Base-by-base conservation (phyloP, 1,140 invertebrate species). In the Ceratina australensis region DNA sequence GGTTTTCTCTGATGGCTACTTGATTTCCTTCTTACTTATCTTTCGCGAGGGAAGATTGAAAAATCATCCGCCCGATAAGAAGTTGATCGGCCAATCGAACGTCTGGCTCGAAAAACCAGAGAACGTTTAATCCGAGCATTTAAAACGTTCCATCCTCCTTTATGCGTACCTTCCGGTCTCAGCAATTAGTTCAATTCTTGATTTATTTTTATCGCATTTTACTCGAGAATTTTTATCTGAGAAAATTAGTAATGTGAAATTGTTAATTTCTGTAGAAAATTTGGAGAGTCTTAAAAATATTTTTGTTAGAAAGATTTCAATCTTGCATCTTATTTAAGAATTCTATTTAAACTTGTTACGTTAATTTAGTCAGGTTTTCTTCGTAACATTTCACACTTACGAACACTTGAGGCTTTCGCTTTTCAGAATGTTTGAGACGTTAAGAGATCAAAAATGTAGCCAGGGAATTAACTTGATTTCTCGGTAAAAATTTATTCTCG, bases 11-110 rank as follows among this genome's bases (percentile, higher is more conserved):
- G 50, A 74, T 56, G 50, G 50, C 0, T 20, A 12, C 63, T 49
- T 47, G 52, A 66, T 26, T 60, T 52, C 56, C 18, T 76, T 65
- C 61, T 59, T 50, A 22, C 5, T n/a, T 60, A 61, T 69, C 18
- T 61, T 24, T 22, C 33, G 0, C 15, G 13, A 22, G 3, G 56
- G 15, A 24, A 69, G 69, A 50, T 61, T 47, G 56, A 61, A 72
- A 50, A 49, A 61, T 61, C 57, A 60, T 72, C 10, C 22, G n/a
- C 0, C 22, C 16, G 47, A 61, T 76, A 20, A 22, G 56, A 74
- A 74, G 18, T 49, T 12, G 52, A 66, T 65, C 12, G 16, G 5
- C 42, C 49, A 8, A 20, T 57, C 12, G 16, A 50, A 33, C 20
- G 50, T 10, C 49, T n/a, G 54, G 20, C 24, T 28, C 50, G 50